Conservation (phyloP, 2,888 invertebrate species). For the Heliothis peltigera region DNA sequence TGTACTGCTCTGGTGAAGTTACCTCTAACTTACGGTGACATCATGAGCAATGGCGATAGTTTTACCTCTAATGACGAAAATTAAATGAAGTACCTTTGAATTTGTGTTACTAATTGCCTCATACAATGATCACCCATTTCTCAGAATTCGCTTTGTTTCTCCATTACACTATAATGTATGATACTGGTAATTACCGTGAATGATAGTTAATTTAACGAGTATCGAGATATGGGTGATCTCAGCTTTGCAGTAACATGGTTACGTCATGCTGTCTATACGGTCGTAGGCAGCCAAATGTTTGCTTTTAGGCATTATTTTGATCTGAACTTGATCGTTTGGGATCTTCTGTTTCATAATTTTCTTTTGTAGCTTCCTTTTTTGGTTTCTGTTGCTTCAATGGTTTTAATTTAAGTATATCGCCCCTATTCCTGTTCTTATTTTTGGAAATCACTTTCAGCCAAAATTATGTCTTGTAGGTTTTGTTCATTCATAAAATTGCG, state of each 20-base stretch:
- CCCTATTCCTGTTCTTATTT: background rate
- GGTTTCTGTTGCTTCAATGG: background rate
- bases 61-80: no score
- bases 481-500: background rate
- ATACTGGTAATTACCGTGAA: conserved; percentile 17
- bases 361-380: background rate
- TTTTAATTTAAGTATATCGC: no score
- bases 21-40: no score
- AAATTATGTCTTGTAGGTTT: background rate
- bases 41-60: no score
- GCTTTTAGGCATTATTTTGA: background rate
- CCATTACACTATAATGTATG: conserved; percentile 6
- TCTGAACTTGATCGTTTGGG: background rate
- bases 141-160: conserved; percentile 12
- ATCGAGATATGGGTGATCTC: conserved; percentile 34
- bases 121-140: background rate
- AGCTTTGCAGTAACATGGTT: conserved; percentile 18
- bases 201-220: conserved; percentile 13
- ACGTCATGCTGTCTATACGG: conserved; percentile 16
- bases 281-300: background rate
- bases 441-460: background rate
- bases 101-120: no score
- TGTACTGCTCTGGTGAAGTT: no score
- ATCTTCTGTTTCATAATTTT: background rate
- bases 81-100: no score